These are phyloP conservation scores for Ptychodera flava DNA, from an alignment of 35 echinoderm and acorn worm genomes.

Conservation along the genomic window DNA sequence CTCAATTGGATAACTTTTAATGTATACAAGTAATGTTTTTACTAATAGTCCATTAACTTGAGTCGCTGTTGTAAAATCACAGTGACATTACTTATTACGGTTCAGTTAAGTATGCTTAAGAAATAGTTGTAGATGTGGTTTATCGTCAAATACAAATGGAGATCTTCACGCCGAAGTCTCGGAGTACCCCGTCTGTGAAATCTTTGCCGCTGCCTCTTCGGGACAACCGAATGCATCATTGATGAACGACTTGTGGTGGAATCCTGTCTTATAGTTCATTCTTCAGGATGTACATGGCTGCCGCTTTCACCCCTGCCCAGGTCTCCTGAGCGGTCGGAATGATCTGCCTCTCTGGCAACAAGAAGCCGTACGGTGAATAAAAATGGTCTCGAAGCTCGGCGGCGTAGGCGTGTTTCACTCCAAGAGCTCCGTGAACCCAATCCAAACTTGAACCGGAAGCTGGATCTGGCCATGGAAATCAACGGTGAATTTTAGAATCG, in stretches of 20 bases:
- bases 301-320: conserved; percentile 51
- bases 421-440: conserved; percentile 13
- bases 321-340: conserved; percentile 36
- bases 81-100: too few relatives aligned
- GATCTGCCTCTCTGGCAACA: conserved; percentile 50
- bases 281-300: neutral
- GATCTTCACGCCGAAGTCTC: neutral
- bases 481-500: too few relatives aligned
- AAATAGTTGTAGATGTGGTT: neutral
- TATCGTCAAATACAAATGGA: neutral
- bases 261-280: neutral
- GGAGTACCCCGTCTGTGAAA: neutral
- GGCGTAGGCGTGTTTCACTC: conserved; percentile 46
- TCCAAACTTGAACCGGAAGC: conserved; percentile 13
- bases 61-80: too few relatives aligned
- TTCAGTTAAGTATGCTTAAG: too few relatives aligned
- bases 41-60: too few relatives aligned
- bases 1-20: too few relatives aligned
- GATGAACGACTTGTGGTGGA: neutral
- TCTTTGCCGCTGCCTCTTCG: neutral
- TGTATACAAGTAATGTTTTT: too few relatives aligned
- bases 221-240: neutral
- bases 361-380: conserved; percentile 31
- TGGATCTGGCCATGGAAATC: conserved; percentile 6
- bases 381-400: conserved; percentile 49